Evolutionary conservation across 1,140 invertebrate genomes (phyloP), one percentile per base, ranked within the genome.

Genomic region (Neodiprion pinetum): DNA sequence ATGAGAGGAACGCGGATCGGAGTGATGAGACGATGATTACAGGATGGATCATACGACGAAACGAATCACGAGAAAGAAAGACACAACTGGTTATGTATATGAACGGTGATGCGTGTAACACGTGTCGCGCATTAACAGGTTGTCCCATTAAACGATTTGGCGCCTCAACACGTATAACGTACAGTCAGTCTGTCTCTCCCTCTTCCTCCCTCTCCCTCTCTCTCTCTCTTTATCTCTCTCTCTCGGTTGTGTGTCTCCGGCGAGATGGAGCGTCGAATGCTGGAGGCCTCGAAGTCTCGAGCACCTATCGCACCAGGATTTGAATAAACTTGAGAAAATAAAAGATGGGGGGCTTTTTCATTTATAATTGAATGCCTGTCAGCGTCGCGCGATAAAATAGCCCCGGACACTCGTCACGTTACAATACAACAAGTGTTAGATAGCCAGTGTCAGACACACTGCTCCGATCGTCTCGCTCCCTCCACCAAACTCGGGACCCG

Each of bases 321-420:
- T 82, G 77, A 82, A 83, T 83, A 82, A 75, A 80, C 68, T 73
- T 7, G 71, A 73, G 77, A 78, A 80, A 79, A 78, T 53, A 77
- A 81, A 76, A 73, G 74, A 69, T 71, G 48, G 61, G 50, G 70
- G 66, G 67, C 61, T 70, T 74, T 74, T 81, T 82, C 81, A 81
- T 80, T 84, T 84, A 82, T 84, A 84, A 84, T 84, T 83, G 80
- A 82, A 80, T 65, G 79, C 74, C 79, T 83, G 82, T 84, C 82
- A 81, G 77, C 78, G 75, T 40, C 28, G 61, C 73, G 73, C 77
- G 80, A 82, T 81, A 84, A 83, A 71, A 76, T 79, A 76, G 70
- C 67, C 10, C 17, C 67, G n/a, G 53, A 61, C 11, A 11, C 53
- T 61, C 53, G 53, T 61, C 53, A 61, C 28, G 28, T 40, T 40